phyloP scores from a whole-genome alignment of 2,113 vertebrate genomes.

The Natator depressus region DNA sequence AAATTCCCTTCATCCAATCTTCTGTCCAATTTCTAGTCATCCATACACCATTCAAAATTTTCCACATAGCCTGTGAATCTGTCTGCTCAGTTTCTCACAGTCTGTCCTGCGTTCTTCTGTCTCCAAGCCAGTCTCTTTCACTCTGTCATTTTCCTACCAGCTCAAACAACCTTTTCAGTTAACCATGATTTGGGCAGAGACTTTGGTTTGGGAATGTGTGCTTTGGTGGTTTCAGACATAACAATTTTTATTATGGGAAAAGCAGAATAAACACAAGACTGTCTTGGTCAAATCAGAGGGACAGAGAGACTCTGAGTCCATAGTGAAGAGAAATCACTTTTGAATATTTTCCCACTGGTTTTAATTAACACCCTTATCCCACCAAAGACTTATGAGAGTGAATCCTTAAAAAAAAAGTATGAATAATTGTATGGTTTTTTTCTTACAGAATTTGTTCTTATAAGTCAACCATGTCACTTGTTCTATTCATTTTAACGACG shows the following conservation, averaged over 20 bases:
- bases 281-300: rapidly evolving
- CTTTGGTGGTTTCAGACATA: neutral
- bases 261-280: rapidly evolving
- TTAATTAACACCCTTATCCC: neutral
- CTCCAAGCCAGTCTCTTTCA: neutral
- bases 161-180: neutral
- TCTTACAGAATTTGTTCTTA: neutral
- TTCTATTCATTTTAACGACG: neutral
- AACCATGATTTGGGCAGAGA: neutral
- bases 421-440: rapidly evolving
- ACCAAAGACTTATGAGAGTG: neutral
- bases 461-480: neutral
- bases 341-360: neutral
- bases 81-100: neutral
- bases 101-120: neutral
- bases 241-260: neutral
- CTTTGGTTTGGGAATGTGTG: neutral
- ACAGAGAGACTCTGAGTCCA: rapidly evolving
- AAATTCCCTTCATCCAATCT: neutral
- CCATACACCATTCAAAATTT: neutral
- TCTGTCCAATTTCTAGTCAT: neutral
- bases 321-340: neutral
- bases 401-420: neutral
- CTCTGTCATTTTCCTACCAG: neutral
- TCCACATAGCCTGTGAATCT: neutral